phyloP scores from a whole-genome alignment of 2,113 vertebrate species.

The Mastomys coucha region DNA sequence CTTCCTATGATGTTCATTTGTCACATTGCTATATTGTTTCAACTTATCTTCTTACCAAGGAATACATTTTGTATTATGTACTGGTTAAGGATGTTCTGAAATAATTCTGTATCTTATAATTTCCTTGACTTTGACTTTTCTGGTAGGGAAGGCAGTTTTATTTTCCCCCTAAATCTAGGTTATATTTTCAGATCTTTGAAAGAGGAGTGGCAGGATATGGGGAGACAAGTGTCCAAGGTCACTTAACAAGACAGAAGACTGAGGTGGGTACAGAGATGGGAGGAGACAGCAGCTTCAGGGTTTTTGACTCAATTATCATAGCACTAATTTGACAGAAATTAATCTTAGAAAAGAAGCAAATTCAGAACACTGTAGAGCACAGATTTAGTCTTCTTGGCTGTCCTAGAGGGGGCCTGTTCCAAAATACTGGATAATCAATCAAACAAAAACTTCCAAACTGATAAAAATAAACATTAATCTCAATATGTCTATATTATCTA shows the following conservation, averaged over 20 bases:
- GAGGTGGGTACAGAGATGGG: background rate
- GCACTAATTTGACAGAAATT: slow-evolving; percentile 37
- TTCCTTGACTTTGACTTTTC: slow-evolving; percentile 44
- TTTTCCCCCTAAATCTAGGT: background rate
- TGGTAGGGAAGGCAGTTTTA: background rate
- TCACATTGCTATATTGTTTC: background rate
- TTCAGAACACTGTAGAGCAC: slow-evolving; percentile 44
- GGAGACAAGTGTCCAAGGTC: background rate
- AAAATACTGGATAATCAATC: background rate
- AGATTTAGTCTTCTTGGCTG: background rate
- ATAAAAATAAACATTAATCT: slow-evolving; percentile 51
- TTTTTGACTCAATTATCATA: background rate
- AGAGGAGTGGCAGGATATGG: background rate
- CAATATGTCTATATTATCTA: slow-evolving; percentile 28
- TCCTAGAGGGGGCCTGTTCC: background rate
- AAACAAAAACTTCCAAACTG: background rate
- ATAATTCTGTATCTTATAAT: background rate
- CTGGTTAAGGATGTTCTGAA: slow-evolving; percentile 45
- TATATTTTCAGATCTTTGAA: slow-evolving; percentile 17
- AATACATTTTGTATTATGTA: slow-evolving; percentile 28
- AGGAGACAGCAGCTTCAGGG: background rate
- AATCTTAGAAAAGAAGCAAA: slow-evolving; percentile 23
- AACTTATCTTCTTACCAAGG: background rate
- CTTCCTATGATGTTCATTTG: slow-evolving; percentile 41
- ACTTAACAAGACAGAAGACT: background rate